Evolutionary conservation across 2,888 invertebrate genomes (phyloP).

Genomic region (Isoperla grammatica): DNA sequence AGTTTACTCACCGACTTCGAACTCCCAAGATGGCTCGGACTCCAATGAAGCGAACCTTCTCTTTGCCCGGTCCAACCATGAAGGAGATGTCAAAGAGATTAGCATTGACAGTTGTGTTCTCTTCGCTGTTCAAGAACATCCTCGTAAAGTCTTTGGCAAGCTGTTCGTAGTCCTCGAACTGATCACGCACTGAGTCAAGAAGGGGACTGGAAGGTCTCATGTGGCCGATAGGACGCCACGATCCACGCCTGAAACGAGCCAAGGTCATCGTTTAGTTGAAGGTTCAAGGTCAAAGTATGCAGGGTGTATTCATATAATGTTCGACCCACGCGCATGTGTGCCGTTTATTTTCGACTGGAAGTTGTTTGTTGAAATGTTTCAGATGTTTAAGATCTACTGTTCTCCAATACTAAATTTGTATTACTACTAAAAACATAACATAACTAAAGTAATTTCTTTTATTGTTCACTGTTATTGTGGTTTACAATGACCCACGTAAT

Average conservation of each 20-base stretch:
- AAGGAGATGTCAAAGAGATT: constrained; percentile 87
- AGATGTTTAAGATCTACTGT: too few species aligned
- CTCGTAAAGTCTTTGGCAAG: constrained; percentile 87
- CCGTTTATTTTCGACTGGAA: too few species aligned
- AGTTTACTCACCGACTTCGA: constrained; percentile 73
- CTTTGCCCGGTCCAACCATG: constrained; percentile 85
- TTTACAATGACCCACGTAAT: too few species aligned
- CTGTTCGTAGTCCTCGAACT: constrained; percentile 92
- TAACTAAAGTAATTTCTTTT: too few species aligned
- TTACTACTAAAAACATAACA: too few species aligned
- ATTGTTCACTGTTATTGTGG: too few species aligned
- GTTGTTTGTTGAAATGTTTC: too few species aligned
- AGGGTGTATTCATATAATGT: too few species aligned
- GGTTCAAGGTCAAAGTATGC: too few species aligned
- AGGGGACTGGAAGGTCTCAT: constrained; percentile 92
- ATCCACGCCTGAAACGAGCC: constrained; percentile 53
- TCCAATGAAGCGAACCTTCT: constrained; percentile 84
- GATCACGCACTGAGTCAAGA: constrained; percentile 85
- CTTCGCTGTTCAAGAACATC: constrained; percentile 79
- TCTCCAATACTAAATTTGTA: too few species aligned
- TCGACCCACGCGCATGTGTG: too few species aligned
- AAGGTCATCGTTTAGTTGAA: too few species aligned
- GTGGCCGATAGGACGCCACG: constrained; percentile 91
- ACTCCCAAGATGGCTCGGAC: constrained; percentile 89
- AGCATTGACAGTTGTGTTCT: constrained; percentile 69